Percentiles rank a stretch among this genome's conserved stretches.
phyloP scores from a whole-genome alignment of 2,113 vertebrate genomes.

The Bubo scandiacus region DNA sequence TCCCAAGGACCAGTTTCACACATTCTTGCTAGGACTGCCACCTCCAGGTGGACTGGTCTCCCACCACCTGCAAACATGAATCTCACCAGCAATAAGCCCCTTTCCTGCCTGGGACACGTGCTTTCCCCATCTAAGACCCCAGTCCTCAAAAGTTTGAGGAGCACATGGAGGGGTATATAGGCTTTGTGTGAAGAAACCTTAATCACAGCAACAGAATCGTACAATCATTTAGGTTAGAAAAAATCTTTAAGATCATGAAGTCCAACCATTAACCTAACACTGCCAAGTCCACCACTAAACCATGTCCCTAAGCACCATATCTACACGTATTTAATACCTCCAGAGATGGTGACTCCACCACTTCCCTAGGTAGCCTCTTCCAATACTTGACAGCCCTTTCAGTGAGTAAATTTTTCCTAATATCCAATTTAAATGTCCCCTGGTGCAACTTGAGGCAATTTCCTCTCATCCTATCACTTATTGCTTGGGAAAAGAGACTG shows the following conservation, averaged over 20 bases:
- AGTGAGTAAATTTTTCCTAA: background rate
- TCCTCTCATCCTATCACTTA: background rate
- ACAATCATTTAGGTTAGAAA: background rate
- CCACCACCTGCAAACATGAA: background rate
- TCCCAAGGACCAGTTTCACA: background rate
- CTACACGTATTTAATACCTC: background rate
- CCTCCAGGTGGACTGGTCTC: background rate
- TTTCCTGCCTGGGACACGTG: background rate
- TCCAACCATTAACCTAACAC: background rate
- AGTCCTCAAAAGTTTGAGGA: background rate
- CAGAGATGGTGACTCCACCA: background rate
- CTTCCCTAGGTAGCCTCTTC: background rate
- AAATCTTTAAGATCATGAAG: background rate
- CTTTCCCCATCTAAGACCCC: background rate
- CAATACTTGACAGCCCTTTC: background rate
- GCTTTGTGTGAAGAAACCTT: background rate
- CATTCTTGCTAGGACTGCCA: background rate
- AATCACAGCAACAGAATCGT: background rate
- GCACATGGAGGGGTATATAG: background rate
- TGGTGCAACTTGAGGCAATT: background rate
- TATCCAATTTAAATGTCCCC: background rate
- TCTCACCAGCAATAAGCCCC: background rate
- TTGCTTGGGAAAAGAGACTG: background rate
- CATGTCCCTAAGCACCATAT: background rate
- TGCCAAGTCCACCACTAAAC: background rate